phyloP scores from a whole-genome alignment of 2,888 invertebrate species.

The Nymphalis urticae region DNA sequence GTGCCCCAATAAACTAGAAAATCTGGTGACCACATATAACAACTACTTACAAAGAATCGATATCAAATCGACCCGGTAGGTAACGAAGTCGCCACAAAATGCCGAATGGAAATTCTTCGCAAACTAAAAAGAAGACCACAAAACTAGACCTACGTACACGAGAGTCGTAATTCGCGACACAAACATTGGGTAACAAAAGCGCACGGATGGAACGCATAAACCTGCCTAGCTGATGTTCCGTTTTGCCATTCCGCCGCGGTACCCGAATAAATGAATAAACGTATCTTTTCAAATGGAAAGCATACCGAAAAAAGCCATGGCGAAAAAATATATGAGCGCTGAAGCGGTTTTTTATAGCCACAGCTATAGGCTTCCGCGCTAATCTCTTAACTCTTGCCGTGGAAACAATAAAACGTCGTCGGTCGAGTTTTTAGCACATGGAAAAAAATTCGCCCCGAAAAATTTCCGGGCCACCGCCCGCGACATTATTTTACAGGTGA shows the following conservation, averaged over 20 bases:
- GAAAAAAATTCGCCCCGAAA: conserved; percentile 39
- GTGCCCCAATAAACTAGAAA: no score
- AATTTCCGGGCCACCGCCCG: conserved; percentile 37
- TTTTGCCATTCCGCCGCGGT: conserved; percentile 38
- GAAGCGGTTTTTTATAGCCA: conserved; percentile 53
- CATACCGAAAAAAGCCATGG: conserved; percentile 47
- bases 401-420: conserved; percentile 51
- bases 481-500: conserved; percentile 28
- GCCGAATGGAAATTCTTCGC: conserved; percentile 34
- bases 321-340: conserved; percentile 46
- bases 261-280: conserved; percentile 50
- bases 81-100: conserved; percentile 30
- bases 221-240: conserved; percentile 43
- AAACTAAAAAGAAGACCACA: conserved; percentile 34
- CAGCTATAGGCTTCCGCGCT: conserved; percentile 53
- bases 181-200: conserved; percentile 46
- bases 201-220: conserved; percentile 45
- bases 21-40: no score
- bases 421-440: conserved; percentile 41
- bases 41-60: no score
- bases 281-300: conserved; percentile 57
- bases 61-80: conserved; percentile 1
- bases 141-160: conserved; percentile 38
- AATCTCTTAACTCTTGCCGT: conserved; percentile 69
- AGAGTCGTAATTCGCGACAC: conserved; percentile 42